Evolutionary conservation across 2,797 vertebrate species (phyloP).

Genomic region (Poecilia wingei): DNA sequence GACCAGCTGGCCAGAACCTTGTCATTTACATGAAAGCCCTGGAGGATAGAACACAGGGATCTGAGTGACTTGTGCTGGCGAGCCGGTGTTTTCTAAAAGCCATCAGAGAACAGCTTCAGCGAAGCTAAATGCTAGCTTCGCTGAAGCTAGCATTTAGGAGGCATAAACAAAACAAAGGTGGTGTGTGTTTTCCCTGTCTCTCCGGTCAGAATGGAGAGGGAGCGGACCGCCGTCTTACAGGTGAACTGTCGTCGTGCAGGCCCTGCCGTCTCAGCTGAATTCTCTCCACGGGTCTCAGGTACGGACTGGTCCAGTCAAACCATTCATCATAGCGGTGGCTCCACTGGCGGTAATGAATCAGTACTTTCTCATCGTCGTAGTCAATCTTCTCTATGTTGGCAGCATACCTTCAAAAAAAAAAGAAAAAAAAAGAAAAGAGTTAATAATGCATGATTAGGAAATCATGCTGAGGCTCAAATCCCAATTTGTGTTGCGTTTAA

Average conservation of each 20-base stretch:
- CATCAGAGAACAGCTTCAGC: no score
- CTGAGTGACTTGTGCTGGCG: neutral
- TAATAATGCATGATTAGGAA: neutral
- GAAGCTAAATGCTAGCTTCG: no score
- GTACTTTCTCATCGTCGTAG: slow-evolving; percentile 94
- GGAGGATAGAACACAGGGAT: slow-evolving; percentile 23
- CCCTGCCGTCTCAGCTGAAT: slow-evolving; percentile 88
- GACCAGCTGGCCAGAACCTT: slow-evolving; percentile 96
- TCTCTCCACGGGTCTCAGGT: slow-evolving; percentile 94
- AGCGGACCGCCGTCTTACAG: slow-evolving; percentile 60
- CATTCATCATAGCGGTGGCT: slow-evolving; percentile 99
- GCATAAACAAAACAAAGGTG: neutral
- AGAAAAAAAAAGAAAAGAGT: neutral
- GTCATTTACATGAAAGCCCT: slow-evolving; percentile 93
- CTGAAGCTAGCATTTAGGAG: neutral
- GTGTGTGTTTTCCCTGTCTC: neutral
- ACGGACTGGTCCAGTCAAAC: slow-evolving; percentile 98
- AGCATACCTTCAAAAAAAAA: slow-evolving; percentile 85
- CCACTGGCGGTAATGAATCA: slow-evolving; percentile 98
- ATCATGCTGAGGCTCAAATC: neutral
- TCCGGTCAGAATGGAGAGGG: neutral
- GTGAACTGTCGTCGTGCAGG: slow-evolving; percentile 64
- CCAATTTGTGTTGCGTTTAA: neutral
- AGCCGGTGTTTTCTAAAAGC: neutral
- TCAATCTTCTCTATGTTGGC: slow-evolving; percentile 98